phyloP scores from a whole-genome alignment of 2,797 vertebrate genomes.

The Phrynocephalus forsythii region DNA sequence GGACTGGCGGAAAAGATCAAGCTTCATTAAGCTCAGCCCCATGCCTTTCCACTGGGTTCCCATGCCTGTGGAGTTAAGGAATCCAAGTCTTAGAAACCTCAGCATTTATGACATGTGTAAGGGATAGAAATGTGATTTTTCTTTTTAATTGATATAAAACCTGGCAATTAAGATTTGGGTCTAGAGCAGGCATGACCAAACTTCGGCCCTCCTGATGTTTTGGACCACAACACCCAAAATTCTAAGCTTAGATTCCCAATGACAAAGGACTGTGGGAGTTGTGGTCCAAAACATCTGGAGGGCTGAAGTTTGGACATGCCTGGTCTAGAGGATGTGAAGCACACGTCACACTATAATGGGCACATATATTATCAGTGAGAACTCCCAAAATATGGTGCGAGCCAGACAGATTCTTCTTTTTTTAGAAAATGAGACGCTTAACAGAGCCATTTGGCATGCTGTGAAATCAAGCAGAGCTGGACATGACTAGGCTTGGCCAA shows the following conservation, averaged over 20 bases:
- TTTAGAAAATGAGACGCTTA: not conserved
- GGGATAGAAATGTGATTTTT: not conserved
- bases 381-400: not conserved
- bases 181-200: not conserved
- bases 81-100: not conserved
- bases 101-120: not conserved
- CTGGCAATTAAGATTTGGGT: not conserved
- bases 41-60: slow-evolving; percentile 95
- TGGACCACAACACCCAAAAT: too few relatives aligned
- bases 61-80: slow-evolving; percentile 84
- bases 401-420: not conserved
- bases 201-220: too few relatives aligned
- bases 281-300: too few relatives aligned
- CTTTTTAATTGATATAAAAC: not conserved
- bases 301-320: too few relatives aligned
- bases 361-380: not conserved
- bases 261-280: too few relatives aligned
- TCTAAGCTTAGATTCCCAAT: too few relatives aligned
- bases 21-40: slow-evolving; percentile 92
- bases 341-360: too few relatives aligned
- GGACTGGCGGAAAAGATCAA: slow-evolving; percentile 87
- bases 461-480: not conserved
- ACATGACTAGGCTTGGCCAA: too few relatives aligned
- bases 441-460: not conserved
- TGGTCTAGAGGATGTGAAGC: not conserved